Conservation (phyloP, 2,113 vertebrate genomes). For the Lampris megalopsis region DNA sequence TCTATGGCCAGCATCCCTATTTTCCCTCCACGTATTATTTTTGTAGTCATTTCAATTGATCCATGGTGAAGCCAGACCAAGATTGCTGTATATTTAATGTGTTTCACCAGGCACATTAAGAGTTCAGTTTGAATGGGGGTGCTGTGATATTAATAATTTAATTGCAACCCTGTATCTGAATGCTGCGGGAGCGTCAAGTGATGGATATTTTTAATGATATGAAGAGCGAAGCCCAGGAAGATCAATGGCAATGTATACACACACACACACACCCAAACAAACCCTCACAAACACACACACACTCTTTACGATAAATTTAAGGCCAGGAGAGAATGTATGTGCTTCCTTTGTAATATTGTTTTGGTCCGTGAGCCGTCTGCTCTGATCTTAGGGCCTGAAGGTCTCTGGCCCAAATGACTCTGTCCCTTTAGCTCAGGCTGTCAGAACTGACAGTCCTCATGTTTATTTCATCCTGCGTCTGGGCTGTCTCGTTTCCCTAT, state of each 20-base stretch:
- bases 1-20: constrained; percentile 39
- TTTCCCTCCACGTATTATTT: constrained; percentile 59
- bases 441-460: constrained; percentile 96
- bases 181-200: constrained; percentile 61
- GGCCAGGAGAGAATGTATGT: constrained; percentile 48
- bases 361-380: constrained; percentile 82
- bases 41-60: constrained; percentile 71
- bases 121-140: constrained; percentile 50
- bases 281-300: constrained; percentile 9
- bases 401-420: constrained; percentile 89
- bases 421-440: constrained; percentile 87
- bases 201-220: constrained; percentile 75
- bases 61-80: constrained; percentile 69
- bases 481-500: constrained; percentile 93
- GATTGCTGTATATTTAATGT: constrained; percentile 76
- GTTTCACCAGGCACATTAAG: constrained; percentile 75
- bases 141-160: constrained; percentile 82
- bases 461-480: constrained; percentile 97
- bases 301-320: constrained; percentile 55
- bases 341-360: constrained; percentile 63
- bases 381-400: constrained; percentile 86
- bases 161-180: constrained; percentile 75
- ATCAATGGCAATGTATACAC: constrained; percentile 52
- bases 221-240: constrained; percentile 62
- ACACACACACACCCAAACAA: constrained; percentile 5